A percentile compares a stretch with the other conserved stretches of the same genome.
Conservation (phyloP, 2,888 invertebrate genomes). For the Cephus runcator region DNA sequence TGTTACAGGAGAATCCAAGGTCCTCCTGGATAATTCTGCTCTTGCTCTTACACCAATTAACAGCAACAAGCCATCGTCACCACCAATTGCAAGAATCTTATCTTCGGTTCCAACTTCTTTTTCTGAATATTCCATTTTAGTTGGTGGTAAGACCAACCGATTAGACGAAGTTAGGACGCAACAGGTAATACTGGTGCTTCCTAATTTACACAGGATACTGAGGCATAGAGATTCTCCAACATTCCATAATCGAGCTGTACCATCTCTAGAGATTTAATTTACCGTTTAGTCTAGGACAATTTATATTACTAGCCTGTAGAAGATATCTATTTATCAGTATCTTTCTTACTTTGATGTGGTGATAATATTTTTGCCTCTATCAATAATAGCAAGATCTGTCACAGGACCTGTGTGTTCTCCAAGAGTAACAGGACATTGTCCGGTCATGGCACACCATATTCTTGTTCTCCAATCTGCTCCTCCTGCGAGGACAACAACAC, state of each 20-base stretch:
- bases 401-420: constrained; percentile 75
- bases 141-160: constrained; percentile 48
- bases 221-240: constrained; percentile 73
- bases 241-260: constrained; percentile 77
- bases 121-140: constrained; percentile 40
- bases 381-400: constrained; percentile 73
- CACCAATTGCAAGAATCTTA: constrained; percentile 72
- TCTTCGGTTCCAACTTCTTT: constrained; percentile 71
- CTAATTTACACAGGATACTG: constrained; percentile 67
- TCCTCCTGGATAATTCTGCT: constrained; percentile 63
- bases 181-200: constrained; percentile 70
- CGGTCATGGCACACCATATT: constrained; percentile 78
- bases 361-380: constrained; percentile 76
- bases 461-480: constrained; percentile 77
- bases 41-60: constrained; percentile 70
- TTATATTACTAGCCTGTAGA: not conserved
- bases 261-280: constrained; percentile 68
- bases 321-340: not conserved
- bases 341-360: constrained; percentile 73
- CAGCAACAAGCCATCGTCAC: constrained; percentile 71
- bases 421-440: constrained; percentile 74
- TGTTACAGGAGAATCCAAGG: constrained; percentile 70
- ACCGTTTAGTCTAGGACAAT: not conserved
- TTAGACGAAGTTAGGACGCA: constrained; percentile 67
- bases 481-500: constrained; percentile 73